Evolutionary conservation across 2,797 vertebrate genomes (phyloP).

Genomic region (Philypnodon macrostomus): DNA sequence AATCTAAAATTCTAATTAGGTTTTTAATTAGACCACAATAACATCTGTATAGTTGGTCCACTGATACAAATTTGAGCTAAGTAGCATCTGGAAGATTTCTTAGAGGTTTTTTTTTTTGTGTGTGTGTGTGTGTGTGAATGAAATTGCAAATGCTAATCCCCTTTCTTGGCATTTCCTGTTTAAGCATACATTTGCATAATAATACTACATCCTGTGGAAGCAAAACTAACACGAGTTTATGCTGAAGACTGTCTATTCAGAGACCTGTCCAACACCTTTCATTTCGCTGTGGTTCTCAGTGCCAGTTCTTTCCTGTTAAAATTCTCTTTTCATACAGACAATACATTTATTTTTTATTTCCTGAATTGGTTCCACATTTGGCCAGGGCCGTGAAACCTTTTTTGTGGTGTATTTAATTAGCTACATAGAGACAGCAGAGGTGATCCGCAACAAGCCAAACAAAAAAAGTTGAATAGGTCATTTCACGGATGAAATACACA

Average conservation of each 20-base stretch:
- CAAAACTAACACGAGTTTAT: constrained; percentile 27
- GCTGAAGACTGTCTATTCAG: constrained; percentile 39
- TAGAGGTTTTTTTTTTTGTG: constrained; percentile 20
- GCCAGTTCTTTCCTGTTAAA: constrained; percentile 54
- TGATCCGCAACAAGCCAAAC: constrained; percentile 54
- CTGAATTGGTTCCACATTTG: constrained; percentile 49
- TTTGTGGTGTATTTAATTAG: constrained; percentile 65
- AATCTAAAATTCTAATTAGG: constrained; percentile 44
- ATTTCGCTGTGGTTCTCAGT: constrained; percentile 16
- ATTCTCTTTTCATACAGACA: constrained; percentile 65
- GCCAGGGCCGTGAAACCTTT: constrained; percentile 42
- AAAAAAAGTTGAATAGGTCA: constrained; percentile 65
- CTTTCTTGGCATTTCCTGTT: constrained; percentile 44
- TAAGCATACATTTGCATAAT: constrained; percentile 58
- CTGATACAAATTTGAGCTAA: constrained; percentile 32
- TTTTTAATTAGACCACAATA: constrained; percentile 36
- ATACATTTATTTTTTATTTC: constrained; percentile 65
- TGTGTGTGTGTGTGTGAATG: constrained; percentile 34
- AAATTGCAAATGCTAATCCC: constrained; percentile 44
- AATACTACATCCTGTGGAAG: constrained; percentile 52
- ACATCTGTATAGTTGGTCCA: constrained; percentile 26
- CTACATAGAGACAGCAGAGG: constrained; percentile 53
- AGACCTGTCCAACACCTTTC: constrained; percentile 45
- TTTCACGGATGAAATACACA: constrained; percentile 61
- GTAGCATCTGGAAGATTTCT: constrained; percentile 29